phyloP scores from a whole-genome alignment of 2,113 vertebrate species.

The Pseudorhombus dupliciocellatus region DNA sequence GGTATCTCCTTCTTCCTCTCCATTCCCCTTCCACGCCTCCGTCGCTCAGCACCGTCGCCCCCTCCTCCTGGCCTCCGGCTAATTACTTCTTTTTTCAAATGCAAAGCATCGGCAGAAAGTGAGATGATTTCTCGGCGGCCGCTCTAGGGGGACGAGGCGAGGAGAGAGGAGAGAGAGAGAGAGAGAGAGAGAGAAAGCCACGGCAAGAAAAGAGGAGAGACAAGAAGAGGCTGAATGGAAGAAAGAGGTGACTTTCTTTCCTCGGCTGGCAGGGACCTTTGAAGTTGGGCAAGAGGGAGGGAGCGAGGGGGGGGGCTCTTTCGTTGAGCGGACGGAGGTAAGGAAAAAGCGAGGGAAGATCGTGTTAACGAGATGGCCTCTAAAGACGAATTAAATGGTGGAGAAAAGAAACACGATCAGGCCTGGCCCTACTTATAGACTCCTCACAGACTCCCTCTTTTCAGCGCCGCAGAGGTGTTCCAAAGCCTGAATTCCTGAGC shows the following conservation, averaged over 20 bases:
- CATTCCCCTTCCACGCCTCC: constrained; percentile 33
- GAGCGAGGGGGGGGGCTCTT: constrained; percentile 29
- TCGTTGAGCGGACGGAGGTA: constrained; percentile 52
- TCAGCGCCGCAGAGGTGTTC: constrained; percentile 75
- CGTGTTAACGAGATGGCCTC: constrained; percentile 85
- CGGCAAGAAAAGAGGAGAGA: constrained; percentile 64
- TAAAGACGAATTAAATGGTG: constrained; percentile 85
- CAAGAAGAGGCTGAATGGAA: constrained; percentile 66
- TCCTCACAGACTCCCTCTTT: constrained; percentile 80
- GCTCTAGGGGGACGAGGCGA: constrained; percentile 63
- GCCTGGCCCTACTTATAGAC: constrained; percentile 81
- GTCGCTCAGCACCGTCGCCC: constrained; percentile 10
- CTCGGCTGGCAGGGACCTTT: constrained; percentile 75
- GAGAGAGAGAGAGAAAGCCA: constrained; percentile 63
- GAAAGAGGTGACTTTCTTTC: constrained; percentile 84
- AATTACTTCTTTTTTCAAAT: constrained; percentile 85
- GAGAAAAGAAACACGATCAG: constrained; percentile 82
- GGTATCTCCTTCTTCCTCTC: constrained; percentile 22
- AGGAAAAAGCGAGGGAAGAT: constrained; percentile 78
- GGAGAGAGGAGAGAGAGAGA: constrained; percentile 25
- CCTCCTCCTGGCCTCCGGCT: constrained; percentile 66
- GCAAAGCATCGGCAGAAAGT: constrained; percentile 82
- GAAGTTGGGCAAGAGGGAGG: constrained; percentile 72
- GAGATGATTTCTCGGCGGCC: constrained; percentile 82
- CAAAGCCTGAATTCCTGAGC: constrained; percentile 82